A percentile compares a stretch with the other conserved stretches of the same genome.
Evolutionary conservation across 2,888 invertebrate genomes (phyloP).

Genomic region (Eremobia ochroleuca): DNA sequence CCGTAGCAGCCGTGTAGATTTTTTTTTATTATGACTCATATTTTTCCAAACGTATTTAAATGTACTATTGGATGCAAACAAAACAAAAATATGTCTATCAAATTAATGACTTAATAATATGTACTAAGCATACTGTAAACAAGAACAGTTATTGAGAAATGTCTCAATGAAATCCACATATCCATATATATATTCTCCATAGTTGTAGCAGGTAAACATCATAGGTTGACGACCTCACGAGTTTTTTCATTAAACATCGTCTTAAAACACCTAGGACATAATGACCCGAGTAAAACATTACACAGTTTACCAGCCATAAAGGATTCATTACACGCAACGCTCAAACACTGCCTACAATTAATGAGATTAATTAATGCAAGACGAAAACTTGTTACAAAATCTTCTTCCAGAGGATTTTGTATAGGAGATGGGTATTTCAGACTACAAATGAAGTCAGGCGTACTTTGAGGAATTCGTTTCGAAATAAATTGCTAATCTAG

Average conservation of each 20-base stretch:
- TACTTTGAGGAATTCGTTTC: background rate
- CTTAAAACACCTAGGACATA: background rate
- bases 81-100: background rate
- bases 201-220: background rate
- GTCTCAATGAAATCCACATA: no score
- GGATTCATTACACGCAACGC: background rate
- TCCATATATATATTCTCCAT: background rate
- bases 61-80: background rate
- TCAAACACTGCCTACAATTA: constrained; percentile 14
- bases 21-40: background rate
- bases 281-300: background rate
- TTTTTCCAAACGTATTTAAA: no score
- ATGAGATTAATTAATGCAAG: constrained; percentile 14
- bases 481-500: background rate
- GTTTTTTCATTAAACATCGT: background rate
- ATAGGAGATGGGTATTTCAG: background rate
- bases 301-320: background rate
- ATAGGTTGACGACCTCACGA: background rate
- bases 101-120: background rate
- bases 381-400: constrained; percentile 2
- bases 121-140: background rate
- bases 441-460: background rate
- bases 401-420: no score
- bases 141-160: background rate
- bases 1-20: background rate